These are phyloP conservation scores for Lamellibrachia satsuma DNA, from an alignment of 2,888 invertebrate species.

Conservation along the genomic window DNA sequence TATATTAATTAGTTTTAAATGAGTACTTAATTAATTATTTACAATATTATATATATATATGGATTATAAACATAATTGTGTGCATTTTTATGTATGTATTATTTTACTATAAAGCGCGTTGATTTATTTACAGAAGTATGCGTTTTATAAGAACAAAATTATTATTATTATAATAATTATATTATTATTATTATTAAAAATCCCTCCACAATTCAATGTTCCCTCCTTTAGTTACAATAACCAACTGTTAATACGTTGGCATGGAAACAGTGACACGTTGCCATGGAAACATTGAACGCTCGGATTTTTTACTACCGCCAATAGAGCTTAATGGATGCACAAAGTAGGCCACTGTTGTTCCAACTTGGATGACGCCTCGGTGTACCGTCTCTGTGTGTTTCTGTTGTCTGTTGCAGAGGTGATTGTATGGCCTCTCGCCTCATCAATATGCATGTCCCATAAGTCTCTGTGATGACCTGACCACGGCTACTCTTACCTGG, in stretches of 20 bases:
- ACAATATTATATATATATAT: too few species aligned
- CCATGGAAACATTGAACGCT: background rate
- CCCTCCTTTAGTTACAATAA: background rate
- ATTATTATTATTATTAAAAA: too few species aligned
- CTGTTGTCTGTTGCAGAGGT: background rate
- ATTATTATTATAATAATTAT: too few species aligned
- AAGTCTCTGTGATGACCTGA: background rate
- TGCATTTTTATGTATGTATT: too few species aligned
- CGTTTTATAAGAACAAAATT: too few species aligned
- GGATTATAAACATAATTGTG: too few species aligned
- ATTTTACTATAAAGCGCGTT: too few species aligned
- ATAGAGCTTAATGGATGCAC: background rate
- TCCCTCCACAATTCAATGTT: too few species aligned
- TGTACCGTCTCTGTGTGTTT: background rate
- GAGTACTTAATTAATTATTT: too few species aligned
- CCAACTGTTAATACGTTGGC: background rate
- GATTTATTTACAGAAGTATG: too few species aligned
- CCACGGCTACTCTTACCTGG: background rate
- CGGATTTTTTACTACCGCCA: background rate
- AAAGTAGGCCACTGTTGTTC: background rate
- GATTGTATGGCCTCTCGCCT: background rate
- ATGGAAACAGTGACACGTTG: background rate
- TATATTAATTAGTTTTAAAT: too few species aligned
- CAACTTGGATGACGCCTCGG: background rate
- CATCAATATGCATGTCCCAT: background rate